Evolutionary conservation across 1,140 invertebrate genomes (phyloP), one percentile per base, ranked within the genome.

Genomic region (Dreissena rostriformis): DNA sequence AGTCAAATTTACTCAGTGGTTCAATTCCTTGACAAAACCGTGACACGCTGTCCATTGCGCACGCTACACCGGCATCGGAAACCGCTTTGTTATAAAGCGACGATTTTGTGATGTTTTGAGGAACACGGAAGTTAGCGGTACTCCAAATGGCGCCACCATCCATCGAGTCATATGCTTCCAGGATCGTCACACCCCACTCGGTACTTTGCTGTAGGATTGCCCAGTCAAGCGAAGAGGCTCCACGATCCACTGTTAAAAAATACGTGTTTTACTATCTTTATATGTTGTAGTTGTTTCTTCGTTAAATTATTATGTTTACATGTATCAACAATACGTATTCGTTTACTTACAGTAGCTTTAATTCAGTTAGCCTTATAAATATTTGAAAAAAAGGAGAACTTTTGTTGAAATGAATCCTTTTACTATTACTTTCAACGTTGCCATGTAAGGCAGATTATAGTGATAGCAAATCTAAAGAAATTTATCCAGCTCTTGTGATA

Each of bases 101-200:
- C 5, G 67, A 28, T 80, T 80, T 80, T 24, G 67, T 80, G 17
- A 49, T 57, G n/a, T 53, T 28, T 57, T 53, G 17, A 6, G 66
- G 66, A n/a, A 80, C 68, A 17, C 6, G 1, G 49, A 71, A 80
- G 12, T 49, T 61, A 10, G 26, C 53, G 4, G 66, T 71, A 61
- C 78, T 71, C 78, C 78, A 80, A 19, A 80, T 71, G 29, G 51
- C 67, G 8, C 78, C 78, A 11, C 26, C 28, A 39, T 80, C 78
- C 19, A 80, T 11, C 6, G 19, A 66, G 22, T 55, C 14, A 14
- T 22, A 14, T 15, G 78, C 78, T 49, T 80, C 51, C 15, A 80
- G 67, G 28, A 80, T 67, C 14, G 78, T 80, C 14, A 80, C 78
- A 29, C 78, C 78, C 78, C 78, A 80, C 14, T 29, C 28, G 11